Percentiles rank a stretch among this genome's conserved stretches.
These are phyloP conservation scores for Mallotus villosus DNA, from an alignment of 2,797 vertebrate genomes.

Conservation along the genomic window DNA sequence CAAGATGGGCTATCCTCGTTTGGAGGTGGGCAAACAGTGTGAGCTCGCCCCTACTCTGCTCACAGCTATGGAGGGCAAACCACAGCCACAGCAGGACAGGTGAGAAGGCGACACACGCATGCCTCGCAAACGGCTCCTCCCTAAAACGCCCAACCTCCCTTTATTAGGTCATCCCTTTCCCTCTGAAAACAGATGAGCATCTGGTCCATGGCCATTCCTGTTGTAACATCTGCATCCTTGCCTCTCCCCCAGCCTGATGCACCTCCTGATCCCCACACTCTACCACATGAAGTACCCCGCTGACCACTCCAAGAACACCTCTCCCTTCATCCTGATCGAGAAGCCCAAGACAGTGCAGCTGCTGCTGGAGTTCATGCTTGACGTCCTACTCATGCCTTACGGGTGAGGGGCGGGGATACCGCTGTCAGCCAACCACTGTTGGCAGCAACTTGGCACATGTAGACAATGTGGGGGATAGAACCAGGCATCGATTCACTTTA, in stretches of 20 bases:
- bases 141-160: neutral
- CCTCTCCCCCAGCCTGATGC: constrained; percentile 88
- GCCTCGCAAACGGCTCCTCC: neutral
- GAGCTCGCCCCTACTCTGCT: constrained; percentile 95
- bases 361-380: constrained; percentile 97
- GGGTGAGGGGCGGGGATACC: constrained; percentile 75
- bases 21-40: constrained; percentile 93
- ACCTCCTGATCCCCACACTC: constrained; percentile 96
- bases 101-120: constrained; percentile 58
- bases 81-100: constrained; percentile 98
- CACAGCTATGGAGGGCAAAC: constrained; percentile 97
- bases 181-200: neutral
- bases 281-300: constrained; percentile 96
- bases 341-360: constrained; percentile 97
- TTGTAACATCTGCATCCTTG: neutral
- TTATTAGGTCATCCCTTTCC: neutral
- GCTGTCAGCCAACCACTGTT: neutral
- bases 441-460: no score
- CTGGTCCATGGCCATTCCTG: no score
- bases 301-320: constrained; percentile 83
- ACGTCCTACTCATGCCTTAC: constrained; percentile 98
- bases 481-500: neutral
- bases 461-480: neutral
- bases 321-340: constrained; percentile 92
- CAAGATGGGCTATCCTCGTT: constrained; percentile 97